Evolutionary conservation across 2,888 invertebrate genomes (phyloP).

Genomic region (Helleia helle): DNA sequence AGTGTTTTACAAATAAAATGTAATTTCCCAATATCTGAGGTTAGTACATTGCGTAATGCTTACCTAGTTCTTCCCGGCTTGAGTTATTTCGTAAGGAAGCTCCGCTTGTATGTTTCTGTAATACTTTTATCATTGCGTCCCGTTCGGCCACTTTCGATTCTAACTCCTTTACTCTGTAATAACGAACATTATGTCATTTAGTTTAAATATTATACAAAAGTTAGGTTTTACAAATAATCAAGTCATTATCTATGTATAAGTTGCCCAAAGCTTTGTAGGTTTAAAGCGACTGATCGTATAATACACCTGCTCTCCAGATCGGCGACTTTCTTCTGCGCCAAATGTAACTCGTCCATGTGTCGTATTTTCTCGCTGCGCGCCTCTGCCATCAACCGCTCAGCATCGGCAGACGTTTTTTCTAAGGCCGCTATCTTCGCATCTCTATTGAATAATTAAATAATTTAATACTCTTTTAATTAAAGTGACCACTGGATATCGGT

Average conservation of each 20-base stretch:
- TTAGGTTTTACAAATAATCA: no score
- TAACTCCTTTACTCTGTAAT: slow-evolving; percentile 81
- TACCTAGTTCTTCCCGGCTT: slow-evolving; percentile 65
- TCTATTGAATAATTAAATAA: slow-evolving; percentile 58
- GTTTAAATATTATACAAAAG: no score
- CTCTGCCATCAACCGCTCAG: slow-evolving; percentile 88
- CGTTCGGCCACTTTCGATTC: slow-evolving; percentile 91
- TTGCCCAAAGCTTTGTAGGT: no score
- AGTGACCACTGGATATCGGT: no score
- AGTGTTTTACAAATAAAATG: neutral
- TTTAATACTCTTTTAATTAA: no score
- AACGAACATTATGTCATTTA: neutral
- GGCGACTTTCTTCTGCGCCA: slow-evolving; percentile 88
- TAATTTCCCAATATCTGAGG: neutral
- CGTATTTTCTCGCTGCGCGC: slow-evolving; percentile 89
- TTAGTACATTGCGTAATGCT: neutral
- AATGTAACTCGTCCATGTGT: slow-evolving; percentile 91
- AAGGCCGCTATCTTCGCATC: slow-evolving; percentile 89
- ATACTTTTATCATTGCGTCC: slow-evolving; percentile 91
- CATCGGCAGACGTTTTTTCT: slow-evolving; percentile 87
- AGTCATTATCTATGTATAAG: no score
- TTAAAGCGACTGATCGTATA: no score
- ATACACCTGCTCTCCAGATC: slow-evolving; percentile 90
- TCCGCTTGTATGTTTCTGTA: slow-evolving; percentile 86
- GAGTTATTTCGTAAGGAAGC: slow-evolving; percentile 69